Conservation (phyloP, 2,113 vertebrate species). For the Oostethus manadensis region DNA sequence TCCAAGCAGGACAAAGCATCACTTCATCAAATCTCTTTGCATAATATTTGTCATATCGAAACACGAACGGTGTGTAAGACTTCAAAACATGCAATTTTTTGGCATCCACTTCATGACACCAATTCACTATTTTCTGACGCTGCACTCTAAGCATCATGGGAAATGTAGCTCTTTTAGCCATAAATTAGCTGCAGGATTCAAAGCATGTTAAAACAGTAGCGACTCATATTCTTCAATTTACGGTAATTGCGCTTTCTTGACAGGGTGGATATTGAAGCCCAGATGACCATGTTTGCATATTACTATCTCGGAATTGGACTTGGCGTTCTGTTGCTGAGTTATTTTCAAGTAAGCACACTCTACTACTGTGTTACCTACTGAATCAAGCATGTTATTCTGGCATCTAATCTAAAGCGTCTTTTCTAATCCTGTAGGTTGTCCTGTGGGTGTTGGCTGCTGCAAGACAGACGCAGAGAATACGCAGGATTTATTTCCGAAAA, state of each 20-base stretch:
- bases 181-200: too few relatives aligned
- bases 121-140: too few relatives aligned
- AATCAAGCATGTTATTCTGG: background rate
- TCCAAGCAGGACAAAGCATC: too few relatives aligned
- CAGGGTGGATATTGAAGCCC: constrained; percentile 69
- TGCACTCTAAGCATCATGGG: too few relatives aligned
- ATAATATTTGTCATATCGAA: too few relatives aligned
- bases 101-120: too few relatives aligned
- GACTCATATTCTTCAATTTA: too few relatives aligned
- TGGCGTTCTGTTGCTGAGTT: constrained; percentile 64
- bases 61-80: too few relatives aligned
- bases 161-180: too few relatives aligned
- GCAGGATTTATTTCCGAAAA: constrained; percentile 70
- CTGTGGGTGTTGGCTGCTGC: constrained; percentile 70
- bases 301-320: constrained; percentile 73
- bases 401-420: background rate
- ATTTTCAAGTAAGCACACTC: constrained; percentile 67
- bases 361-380: background rate
- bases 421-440: constrained; percentile 51
- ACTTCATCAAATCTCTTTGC: too few relatives aligned
- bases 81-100: too few relatives aligned
- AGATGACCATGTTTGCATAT: constrained; percentile 73
- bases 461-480: constrained; percentile 64
- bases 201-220: too few relatives aligned
- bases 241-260: constrained; percentile 8